Conservation (phyloP, 2,888 invertebrate genomes). For the Scaptomyza flava region DNA sequence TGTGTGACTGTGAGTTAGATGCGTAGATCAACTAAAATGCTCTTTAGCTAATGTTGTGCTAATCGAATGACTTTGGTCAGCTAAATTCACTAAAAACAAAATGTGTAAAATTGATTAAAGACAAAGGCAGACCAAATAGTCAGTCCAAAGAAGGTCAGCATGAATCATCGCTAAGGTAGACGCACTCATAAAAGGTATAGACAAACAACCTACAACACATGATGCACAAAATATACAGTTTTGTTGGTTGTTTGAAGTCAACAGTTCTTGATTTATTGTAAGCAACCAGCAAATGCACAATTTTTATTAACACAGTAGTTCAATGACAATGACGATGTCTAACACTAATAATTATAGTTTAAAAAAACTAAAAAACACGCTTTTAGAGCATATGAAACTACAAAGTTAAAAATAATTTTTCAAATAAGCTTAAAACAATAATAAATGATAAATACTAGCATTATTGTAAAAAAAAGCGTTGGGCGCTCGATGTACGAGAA, state of each 20-base stretch:
- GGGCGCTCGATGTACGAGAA: no score
- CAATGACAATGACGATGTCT: slow-evolving; percentile 47
- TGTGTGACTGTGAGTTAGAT: slow-evolving; percentile 35
- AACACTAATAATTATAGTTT: slow-evolving; percentile 42
- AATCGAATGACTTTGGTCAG: slow-evolving; percentile 42
- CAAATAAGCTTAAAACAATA: no score
- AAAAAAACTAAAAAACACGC: no score
- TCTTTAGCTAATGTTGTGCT: slow-evolving; percentile 45
- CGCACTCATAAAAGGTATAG: slow-evolving; percentile 15
- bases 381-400: no score
- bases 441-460: no score
- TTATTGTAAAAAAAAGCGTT: no score
- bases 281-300: slow-evolving; percentile 49
- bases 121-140: slow-evolving; percentile 23
- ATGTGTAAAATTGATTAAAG: slow-evolving; percentile 29
- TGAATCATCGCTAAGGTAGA: slow-evolving; percentile 44
- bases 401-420: no score
- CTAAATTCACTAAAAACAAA: slow-evolving; percentile 18
- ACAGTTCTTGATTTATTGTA: slow-evolving; percentile 61
- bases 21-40: slow-evolving; percentile 27
- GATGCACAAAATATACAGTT: slow-evolving; percentile 28
- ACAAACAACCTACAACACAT: slow-evolving; percentile 37
- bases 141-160: slow-evolving; percentile 57
- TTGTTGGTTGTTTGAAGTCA: slow-evolving; percentile 56
- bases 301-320: slow-evolving; percentile 40